Conservation (phyloP, 2,888 invertebrate species). For the Nudaria mundana region DNA sequence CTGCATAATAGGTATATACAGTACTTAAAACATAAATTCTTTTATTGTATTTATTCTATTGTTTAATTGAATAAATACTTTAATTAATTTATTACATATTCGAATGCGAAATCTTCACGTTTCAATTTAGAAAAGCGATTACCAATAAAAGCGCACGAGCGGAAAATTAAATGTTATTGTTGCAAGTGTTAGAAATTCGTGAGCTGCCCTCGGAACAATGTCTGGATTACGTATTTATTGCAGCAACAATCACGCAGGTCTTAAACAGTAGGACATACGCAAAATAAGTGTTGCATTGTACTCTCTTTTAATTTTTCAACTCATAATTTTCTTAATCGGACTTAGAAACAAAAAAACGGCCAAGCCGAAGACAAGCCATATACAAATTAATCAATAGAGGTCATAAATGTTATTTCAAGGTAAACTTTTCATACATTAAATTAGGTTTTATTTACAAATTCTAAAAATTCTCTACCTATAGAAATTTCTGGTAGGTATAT, state of each 20-base stretch:
- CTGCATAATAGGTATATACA: no score
- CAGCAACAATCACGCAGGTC: conserved; percentile 27
- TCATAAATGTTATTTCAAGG: no score
- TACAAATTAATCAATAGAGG: no score
- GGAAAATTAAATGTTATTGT: conserved; percentile 73
- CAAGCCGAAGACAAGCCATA: no score
- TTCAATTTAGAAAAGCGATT: conserved; percentile 53
- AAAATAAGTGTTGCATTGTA: no score
- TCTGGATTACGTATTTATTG: conserved; percentile 41
- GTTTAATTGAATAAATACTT: conserved; percentile 30
- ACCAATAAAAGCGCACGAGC: conserved; percentile 66
- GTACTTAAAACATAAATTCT: no score
- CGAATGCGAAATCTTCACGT: conserved; percentile 44
- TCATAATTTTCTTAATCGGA: not conserved
- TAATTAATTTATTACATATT: conserved; percentile 41
- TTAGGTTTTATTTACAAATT: no score
- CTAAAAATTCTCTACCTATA: no score
- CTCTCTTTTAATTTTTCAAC: not conserved
- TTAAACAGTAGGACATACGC: conserved; percentile 3
- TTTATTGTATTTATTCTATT: conserved; percentile 1
- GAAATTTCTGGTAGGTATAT: no score
- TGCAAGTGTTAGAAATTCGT: conserved; percentile 54
- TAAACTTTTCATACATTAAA: no score
- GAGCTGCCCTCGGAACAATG: conserved; percentile 46
- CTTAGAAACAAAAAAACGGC: no score